Evolutionary conservation across 2,797 vertebrate species (phyloP), one percentile per base, ranked within the genome.

Genomic region (Pteronotus mesoamericanus): DNA sequence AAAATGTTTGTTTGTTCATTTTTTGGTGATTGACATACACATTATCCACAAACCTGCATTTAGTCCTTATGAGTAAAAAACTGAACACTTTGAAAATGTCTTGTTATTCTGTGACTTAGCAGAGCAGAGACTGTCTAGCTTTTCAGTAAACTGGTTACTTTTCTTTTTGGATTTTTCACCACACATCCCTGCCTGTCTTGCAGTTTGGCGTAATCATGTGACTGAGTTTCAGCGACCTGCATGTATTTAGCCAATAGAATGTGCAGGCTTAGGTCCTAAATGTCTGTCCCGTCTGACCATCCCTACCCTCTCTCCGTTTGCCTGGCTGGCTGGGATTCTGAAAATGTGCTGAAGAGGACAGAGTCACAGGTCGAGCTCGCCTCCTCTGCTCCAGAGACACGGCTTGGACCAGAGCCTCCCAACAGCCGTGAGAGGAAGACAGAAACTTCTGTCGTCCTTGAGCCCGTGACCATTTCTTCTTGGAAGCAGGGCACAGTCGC

Each of bases 181-280:
- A 77, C 61, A 79, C 12, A 71, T 32, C 21, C 51, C 46, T 66
- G 48, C 34, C 14, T 89, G 72, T 68, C 22, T 92, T 90, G 85
- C 51, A 83, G 29, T 90, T 55, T 84, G 53, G 44, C 77, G 16
- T 77, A 90, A 92, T 93, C 80, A 83, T 80, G 51, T 78, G 59
- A 68, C 90, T 51, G 46, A 90, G 55, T 91, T 94, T 91, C 85
- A 79, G 72, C 51, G 80, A 82, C 74, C n/a, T 71, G n/a, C 11
- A 42, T 53, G 19, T 51, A 75, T 74, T 93, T 57, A 75, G 44
- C 69, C 69, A 95, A 77, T 39, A 85, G 64, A 51, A 39, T 69
- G 15, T 72, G 64, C 51, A 91, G 82, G 14, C 39, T 85, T 85
- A 78, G 48, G 51, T 74, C 48, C 75, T 59, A 42, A 89, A 87